Evolutionary conservation across 1,140 invertebrate species (phyloP), one percentile per base, ranked within the genome.

Genomic region (Eciton burchellii): DNA sequence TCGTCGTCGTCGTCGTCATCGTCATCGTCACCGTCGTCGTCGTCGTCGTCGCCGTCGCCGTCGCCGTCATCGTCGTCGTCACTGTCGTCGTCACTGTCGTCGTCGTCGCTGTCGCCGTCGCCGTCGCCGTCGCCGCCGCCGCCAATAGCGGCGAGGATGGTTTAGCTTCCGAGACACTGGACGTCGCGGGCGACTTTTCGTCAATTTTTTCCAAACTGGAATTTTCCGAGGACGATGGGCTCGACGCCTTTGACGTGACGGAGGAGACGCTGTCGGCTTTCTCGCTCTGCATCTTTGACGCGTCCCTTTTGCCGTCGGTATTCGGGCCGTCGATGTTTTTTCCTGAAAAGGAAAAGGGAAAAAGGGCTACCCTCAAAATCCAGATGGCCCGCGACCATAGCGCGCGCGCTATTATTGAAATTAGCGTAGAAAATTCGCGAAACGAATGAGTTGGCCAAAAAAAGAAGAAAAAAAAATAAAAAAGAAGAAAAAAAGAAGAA

Each of bases 221-320:
- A 65, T 93, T 94, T 60, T 92, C 92, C 1, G 94, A 93, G 49
- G 95, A 95, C 1, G 94, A 94, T 0, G 95, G 95, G 72, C 95
- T 93, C 71, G 92, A 93, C 11, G 92, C 90, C 63, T 94, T 94
- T 1, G 95, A 93, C 12, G 92, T 90, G 62, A 94, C 94, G 1
- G 95, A 93, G 16, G 92, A 83, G 11, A 84, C 54, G 54, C 88
- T 93, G 45, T 93, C 92, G 12, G 85, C 84, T 35, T 90, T 92
- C 65, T 92, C 90, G 0, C 84, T 85, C 8, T 92, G 91, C 60
- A 62, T 63, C 57, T 84, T 91, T 29, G 87, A 11, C 0, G 41
- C 63, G 1, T 88, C 87, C 14, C 83, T 90, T 26, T 88, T 91
- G 5, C 43, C 85, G 0, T 87, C 82, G 35, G 12, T 65, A 29